These are phyloP conservation scores for Cantharis rufa DNA, from an alignment of 2,888 invertebrate genomes.

Conservation along the genomic window DNA sequence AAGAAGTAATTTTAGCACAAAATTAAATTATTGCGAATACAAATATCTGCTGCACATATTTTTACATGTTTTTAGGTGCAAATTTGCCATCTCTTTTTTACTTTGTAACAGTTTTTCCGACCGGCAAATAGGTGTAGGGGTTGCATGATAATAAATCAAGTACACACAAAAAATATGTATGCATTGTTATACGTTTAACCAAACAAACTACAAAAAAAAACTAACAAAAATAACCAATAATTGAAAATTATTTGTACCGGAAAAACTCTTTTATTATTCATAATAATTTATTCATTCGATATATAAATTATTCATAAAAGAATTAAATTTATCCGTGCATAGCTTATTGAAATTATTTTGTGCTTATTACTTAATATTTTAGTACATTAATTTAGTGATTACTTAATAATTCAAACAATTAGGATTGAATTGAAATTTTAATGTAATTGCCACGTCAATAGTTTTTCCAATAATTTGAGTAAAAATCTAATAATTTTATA, in stretches of 20 bases:
- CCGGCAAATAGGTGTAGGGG: not conserved
- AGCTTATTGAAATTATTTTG: not conserved
- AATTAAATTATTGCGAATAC: not conserved
- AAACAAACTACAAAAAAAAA: not conserved
- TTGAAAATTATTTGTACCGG: not conserved
- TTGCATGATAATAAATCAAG: not conserved
- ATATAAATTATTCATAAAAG: not conserved
- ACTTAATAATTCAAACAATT: too few relatives aligned
- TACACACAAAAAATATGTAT: not conserved
- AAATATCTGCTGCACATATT: not conserved
- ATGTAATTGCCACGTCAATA: too few relatives aligned
- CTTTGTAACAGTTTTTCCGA: not conserved
- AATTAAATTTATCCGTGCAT: not conserved
- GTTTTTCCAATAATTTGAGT: too few relatives aligned
- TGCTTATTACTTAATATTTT: not conserved
- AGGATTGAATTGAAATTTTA: too few relatives aligned
- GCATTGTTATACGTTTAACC: not conserved
- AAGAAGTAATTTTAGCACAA: not conserved
- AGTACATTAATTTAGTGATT: not conserved
- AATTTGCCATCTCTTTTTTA: not conserved
- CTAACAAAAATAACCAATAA: not conserved
- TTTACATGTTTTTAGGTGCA: not conserved
- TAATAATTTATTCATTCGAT: not conserved
- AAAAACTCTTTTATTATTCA: not conserved
- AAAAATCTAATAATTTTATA: too few relatives aligned